Percentiles rank a stretch among this genome's conserved stretches.
Conservation (phyloP, 2,888 invertebrate genomes). For the Lasioglossum oenotherae region DNA sequence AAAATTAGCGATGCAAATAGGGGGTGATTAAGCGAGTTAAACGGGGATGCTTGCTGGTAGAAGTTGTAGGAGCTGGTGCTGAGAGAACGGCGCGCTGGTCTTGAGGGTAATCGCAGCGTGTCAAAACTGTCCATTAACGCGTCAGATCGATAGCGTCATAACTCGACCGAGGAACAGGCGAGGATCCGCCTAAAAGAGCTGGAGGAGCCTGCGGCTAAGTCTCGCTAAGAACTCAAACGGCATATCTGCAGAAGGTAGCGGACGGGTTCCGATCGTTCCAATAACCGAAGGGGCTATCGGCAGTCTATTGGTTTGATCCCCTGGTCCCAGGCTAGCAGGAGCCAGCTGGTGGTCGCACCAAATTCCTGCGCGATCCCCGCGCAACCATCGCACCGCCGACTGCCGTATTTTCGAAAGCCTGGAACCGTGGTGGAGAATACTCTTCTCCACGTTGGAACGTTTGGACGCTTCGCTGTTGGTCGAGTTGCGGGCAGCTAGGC, state of each 20-base stretch:
- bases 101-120: conserved; percentile 2
- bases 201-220: not conserved
- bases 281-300: conserved; percentile 83
- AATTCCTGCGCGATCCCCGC: conserved; percentile 67
- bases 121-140: conserved; percentile 56
- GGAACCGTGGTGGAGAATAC: not conserved
- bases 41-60: not conserved
- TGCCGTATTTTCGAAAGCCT: conserved; percentile 11
- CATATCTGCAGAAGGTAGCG: not conserved
- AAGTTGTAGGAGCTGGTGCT: not conserved
- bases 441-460: not conserved
- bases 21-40: not conserved
- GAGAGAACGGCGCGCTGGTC: not conserved
- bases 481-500: not conserved
- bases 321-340: conserved; percentile 81
- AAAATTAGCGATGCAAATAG: not conserved
- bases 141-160: conserved; percentile 82
- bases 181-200: conserved; percentile 69
- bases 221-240: not conserved
- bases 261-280: conserved; percentile 76
- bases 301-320: conserved; percentile 84
- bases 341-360: conserved; percentile 75
- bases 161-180: conserved; percentile 77
- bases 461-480: not conserved
- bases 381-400: no score